These are phyloP conservation scores for Adelges cooleyi DNA, from an alignment of 1,140 invertebrate genomes.

Conservation along the genomic window DNA sequence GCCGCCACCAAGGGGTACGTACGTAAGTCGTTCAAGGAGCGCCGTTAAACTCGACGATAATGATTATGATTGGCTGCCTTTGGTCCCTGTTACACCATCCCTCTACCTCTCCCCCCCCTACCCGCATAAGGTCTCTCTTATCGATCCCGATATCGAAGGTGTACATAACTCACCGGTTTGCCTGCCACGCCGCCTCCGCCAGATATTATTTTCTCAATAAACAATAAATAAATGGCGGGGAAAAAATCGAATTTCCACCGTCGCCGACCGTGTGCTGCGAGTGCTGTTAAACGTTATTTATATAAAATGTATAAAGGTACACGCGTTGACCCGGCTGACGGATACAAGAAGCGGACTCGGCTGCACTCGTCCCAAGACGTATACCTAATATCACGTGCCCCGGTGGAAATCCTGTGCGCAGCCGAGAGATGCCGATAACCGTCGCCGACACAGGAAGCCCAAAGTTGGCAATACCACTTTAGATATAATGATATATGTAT, in stretches of 20 bases:
- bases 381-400: too few relatives aligned
- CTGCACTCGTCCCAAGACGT: too few relatives aligned
- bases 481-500: too few relatives aligned
- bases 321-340: too few relatives aligned
- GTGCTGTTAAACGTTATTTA: too few relatives aligned
- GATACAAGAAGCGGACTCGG: too few relatives aligned
- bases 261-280: not conserved
- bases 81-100: not conserved
- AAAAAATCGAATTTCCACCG: conserved; percentile 24
- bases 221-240: conserved; percentile 27
- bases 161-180: conserved; percentile 9
- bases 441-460: too few relatives aligned
- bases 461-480: too few relatives aligned
- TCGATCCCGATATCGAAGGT: conserved; percentile 21
- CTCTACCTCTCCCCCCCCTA: not conserved
- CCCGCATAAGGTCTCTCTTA: not conserved
- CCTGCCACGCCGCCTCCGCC: conserved; percentile 3
- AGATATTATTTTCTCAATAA: conserved; percentile 26
- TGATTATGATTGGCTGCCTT: conserved; percentile 27
- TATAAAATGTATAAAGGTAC: too few relatives aligned
- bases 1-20: not conserved
- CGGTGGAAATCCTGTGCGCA: too few relatives aligned
- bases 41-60: conserved; percentile 27
- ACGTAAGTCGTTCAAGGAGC: conserved; percentile 9
- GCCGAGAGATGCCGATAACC: too few relatives aligned